Evolutionary conservation across 1,140 invertebrate species (phyloP).

Genomic region (Leptinotarsa defecta): DNA sequence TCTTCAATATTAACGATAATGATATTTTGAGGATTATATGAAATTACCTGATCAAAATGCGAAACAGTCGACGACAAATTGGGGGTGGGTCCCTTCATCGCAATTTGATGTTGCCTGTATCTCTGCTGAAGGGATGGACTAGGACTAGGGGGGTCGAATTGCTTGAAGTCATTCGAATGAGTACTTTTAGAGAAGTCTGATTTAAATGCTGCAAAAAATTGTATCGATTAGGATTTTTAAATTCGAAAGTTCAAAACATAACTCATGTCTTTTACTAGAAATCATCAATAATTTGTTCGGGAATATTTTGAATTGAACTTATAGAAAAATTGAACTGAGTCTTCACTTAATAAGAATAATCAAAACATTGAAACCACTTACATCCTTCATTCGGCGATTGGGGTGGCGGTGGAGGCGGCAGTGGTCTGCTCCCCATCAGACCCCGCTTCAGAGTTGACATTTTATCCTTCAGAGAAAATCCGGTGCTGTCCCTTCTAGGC

Average conservation of each 20-base stretch:
- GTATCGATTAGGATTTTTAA: no score
- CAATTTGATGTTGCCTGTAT: constrained; percentile 67
- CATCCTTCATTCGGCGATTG: background rate
- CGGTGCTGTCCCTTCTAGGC: constrained; percentile 45
- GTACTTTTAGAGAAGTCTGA: constrained; percentile 39
- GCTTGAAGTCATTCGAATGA: constrained; percentile 39
- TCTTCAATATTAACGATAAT: background rate
- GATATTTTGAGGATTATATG: background rate
- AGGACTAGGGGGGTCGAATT: constrained; percentile 38
- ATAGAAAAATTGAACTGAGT: no score
- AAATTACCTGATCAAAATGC: constrained; percentile 47
- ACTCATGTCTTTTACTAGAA: no score
- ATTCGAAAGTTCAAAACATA: no score
- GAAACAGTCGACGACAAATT: constrained; percentile 49
- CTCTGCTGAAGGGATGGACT: constrained; percentile 63
- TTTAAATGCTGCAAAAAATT: constrained; percentile 38
- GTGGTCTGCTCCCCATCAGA: constrained; percentile 47
- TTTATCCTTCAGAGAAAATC: constrained; percentile 51
- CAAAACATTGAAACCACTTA: background rate
- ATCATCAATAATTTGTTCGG: no score
- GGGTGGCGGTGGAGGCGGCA: constrained; percentile 51
- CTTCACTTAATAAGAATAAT: no score
- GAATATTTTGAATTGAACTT: no score
- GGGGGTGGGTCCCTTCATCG: constrained; percentile 57
- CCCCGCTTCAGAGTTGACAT: constrained; percentile 50